phyloP scores from a whole-genome alignment of 2,113 vertebrate genomes.

The Columbina picui region DNA sequence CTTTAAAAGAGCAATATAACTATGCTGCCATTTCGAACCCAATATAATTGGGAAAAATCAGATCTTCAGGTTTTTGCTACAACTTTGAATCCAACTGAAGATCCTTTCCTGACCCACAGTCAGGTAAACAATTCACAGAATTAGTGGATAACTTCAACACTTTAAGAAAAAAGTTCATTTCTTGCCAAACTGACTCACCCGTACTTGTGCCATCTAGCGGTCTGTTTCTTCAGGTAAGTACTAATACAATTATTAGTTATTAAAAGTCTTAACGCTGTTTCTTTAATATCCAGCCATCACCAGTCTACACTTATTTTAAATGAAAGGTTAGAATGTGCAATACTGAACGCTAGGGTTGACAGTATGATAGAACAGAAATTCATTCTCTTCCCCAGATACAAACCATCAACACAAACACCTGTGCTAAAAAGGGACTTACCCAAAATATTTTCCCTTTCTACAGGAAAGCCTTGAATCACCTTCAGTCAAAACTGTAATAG shows the following conservation, averaged over 20 bases:
- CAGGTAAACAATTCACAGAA: slow-evolving; percentile 56
- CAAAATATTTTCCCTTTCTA: not conserved
- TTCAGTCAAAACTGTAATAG: not conserved
- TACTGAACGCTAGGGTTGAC: not conserved
- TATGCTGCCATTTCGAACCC: not conserved
- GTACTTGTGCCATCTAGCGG: slow-evolving; percentile 51
- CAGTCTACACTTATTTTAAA: not conserved
- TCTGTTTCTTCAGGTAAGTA: not conserved
- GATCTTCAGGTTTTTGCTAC: not conserved
- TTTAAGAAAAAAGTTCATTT: not conserved
- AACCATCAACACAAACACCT: fast-evolving
- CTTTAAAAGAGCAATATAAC: not conserved
- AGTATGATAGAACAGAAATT: not conserved
- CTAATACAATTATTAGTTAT: not conserved
- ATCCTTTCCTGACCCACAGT: slow-evolving; percentile 3
- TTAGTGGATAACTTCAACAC: not conserved
- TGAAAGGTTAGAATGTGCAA: not conserved
- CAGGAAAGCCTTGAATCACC: not conserved
- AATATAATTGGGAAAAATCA: slow-evolving; percentile 37
- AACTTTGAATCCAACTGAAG: slow-evolving; percentile 16
- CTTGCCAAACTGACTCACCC: not conserved
- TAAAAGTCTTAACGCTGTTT: not conserved
- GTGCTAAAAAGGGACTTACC: not conserved
- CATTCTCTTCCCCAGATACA: not conserved
- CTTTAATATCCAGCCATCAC: not conserved